Evolutionary conservation across 2,113 vertebrate genomes (phyloP).

Genomic region (Edolisoma coerulescens): DNA sequence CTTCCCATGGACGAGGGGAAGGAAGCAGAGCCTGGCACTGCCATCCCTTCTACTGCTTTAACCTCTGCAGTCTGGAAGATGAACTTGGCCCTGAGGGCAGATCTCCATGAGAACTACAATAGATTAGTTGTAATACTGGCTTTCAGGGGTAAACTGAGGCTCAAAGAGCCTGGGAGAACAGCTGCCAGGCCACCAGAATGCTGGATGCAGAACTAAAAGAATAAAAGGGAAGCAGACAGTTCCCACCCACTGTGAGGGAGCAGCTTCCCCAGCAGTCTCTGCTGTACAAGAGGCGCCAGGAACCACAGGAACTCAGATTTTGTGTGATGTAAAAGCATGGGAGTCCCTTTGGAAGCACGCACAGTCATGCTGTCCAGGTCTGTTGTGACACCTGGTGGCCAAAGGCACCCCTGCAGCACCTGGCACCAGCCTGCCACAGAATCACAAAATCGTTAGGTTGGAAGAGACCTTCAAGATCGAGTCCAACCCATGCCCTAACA

Average conservation of each 20-base stretch:
- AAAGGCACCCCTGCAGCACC: not conserved
- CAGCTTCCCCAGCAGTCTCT: not conserved
- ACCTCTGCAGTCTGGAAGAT: not conserved
- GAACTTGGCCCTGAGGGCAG: not conserved
- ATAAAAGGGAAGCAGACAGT: not conserved
- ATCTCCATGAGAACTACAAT: not conserved
- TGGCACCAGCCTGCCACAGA: not conserved
- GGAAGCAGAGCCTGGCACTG: not conserved
- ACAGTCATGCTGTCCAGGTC: not conserved
- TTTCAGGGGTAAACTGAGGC: not conserved
- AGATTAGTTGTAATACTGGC: not conserved
- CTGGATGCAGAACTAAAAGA: not conserved
- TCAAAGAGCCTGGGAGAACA: not conserved
- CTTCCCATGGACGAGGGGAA: accelerated
- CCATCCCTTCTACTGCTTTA: not conserved
- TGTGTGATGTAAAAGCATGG: not conserved
- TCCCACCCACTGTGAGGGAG: not conserved
- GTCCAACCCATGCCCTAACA: no score
- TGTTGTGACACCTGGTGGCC: conserved; percentile 35
- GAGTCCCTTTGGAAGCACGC: not conserved
- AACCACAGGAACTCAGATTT: not conserved
- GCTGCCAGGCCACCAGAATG: not conserved
- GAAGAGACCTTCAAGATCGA: no score
- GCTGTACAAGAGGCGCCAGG: not conserved
- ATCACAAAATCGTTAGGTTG: no score